A percentile compares a stretch with the other conserved stretches of the same genome.
Evolutionary conservation across 1,140 invertebrate species (phyloP).

Genomic region (Archivesica marissinica): DNA sequence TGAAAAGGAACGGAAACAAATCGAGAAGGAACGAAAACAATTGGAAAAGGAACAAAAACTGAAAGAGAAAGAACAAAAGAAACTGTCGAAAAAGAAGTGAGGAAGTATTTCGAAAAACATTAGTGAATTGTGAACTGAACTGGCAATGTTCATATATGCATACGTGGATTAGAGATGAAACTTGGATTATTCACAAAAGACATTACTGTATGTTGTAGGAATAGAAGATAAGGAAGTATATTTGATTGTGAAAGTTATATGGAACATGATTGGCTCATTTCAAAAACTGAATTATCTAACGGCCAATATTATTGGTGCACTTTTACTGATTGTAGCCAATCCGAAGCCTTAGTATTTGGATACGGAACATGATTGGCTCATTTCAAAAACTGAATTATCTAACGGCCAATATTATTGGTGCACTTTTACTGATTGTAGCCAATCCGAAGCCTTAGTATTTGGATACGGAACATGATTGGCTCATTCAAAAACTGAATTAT

Average conservation of each 20-base stretch:
- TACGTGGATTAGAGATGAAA: not conserved
- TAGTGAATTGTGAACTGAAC: not conserved
- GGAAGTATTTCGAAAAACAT: not conserved
- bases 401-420: too few species aligned
- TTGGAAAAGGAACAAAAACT: conserved; percentile 72
- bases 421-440: too few species aligned
- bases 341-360: too few species aligned
- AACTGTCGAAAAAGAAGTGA: conserved; percentile 42
- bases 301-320: too few species aligned
- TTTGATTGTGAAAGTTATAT: not conserved
- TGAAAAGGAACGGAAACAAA: conserved; percentile 78
- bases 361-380: too few species aligned
- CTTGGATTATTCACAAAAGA: not conserved
- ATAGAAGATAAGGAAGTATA: not conserved
- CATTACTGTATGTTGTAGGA: not conserved
- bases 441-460: too few species aligned
- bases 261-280: too few species aligned
- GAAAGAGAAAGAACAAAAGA: conserved; percentile 76
- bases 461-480: too few species aligned
- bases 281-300: too few species aligned
- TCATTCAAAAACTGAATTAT: too few species aligned
- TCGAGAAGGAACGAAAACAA: conserved; percentile 78
- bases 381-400: too few species aligned
- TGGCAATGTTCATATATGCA: not conserved
- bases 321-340: too few species aligned